Base-by-base conservation (phyloP, 2,888 invertebrate species). In the Megaustenia siamemsis region DNA sequence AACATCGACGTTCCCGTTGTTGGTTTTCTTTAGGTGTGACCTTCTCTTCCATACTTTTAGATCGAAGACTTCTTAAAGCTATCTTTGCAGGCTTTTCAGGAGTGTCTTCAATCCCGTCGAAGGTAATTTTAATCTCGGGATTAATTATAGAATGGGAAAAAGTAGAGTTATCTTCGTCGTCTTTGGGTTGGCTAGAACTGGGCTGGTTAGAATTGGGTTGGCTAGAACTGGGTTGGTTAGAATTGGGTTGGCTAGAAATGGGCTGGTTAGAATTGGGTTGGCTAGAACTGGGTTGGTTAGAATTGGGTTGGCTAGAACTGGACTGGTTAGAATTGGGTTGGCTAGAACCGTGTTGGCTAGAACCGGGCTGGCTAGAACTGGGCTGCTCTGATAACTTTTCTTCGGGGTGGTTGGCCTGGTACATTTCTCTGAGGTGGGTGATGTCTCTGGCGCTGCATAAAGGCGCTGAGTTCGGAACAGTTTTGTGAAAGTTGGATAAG, bases 401-500 rank as follows among this genome's bases (percentile, higher is more conserved):
- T 24, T 63, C 82, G 4, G 40, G 49, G 8, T 49, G 68, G n/a
- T 3, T 76, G 38, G 45, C 32, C 4, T n/a, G 24, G 79, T 45
- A 79, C 71, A 79, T 78, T 38, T 53, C 68, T 71, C 79, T 49
- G 40, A 84, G 69, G 24, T 53, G 43, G 21, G 56, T 79, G 69
- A 79, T 79, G 63, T 81, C 77, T 53, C 73, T 77, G 28, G 86
- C 86, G 28, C 85, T 85, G 82, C 85, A 85, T 35, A 85, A 32
- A 0, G 85, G 82, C 40, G 78, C 60, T 15, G 76, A 21, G 21
- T 71, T 76, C 21, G 86, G 85, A 12, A 56, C 35, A 28, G 85
- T 85, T 69, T 82, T 43, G 82, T 87, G 83, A 45, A 87, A 87
- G 78, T 68, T 53, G 32, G 69, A 21, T 80, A 85, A 81, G 79